Evolutionary conservation across 2,113 vertebrate genomes (phyloP), one percentile per base, ranked within the genome.

Genomic region (Xyrauchen texanus): DNA sequence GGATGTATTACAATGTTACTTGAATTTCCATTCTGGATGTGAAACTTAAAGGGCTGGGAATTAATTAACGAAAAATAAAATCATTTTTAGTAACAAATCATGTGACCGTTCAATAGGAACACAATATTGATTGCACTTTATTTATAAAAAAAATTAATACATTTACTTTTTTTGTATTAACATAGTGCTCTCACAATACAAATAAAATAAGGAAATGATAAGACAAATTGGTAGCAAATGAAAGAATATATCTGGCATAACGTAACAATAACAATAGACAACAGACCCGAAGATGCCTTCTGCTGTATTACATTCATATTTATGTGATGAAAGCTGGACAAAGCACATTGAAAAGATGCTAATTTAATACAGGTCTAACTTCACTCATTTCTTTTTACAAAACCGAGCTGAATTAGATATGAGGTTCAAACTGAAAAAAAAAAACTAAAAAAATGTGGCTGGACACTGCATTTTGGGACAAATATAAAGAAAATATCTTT

Each of bases 301-400:
- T 44, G 7, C 53, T 76, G 49, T 44, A 21, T 21, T 42, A 53
- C 73, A 76, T 76, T 76, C 61, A 55, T 76, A 65, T 65, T 55
- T 7, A 53, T 34, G 21, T 65, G 13, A 76, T 42, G 11, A 64
- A 52, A 13, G 21, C 21, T 34, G 21, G 21, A 34, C 21, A 34
- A 76, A 65, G 49, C 12, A 53, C 61, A 7, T 53, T 44, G 44
- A 55, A 53, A n/a, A 8, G 44, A 73, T 5, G 21, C 2, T 49
- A 34, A 34, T 34, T 34, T 12, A 53, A 4, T 46, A 34, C 21
- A 34, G 21, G 21, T 34, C 21, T 34, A 34, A 34, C 21, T 34
- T 34, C 21, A 1, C 21, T 34, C 21, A 34, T 34, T 34, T 34
- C 3, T 1, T 34, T 34, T 34, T 34, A 34, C 21, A 34, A 34